Conservation (phyloP, 2,113 vertebrate species). For the Notarius lentiginosus region DNA sequence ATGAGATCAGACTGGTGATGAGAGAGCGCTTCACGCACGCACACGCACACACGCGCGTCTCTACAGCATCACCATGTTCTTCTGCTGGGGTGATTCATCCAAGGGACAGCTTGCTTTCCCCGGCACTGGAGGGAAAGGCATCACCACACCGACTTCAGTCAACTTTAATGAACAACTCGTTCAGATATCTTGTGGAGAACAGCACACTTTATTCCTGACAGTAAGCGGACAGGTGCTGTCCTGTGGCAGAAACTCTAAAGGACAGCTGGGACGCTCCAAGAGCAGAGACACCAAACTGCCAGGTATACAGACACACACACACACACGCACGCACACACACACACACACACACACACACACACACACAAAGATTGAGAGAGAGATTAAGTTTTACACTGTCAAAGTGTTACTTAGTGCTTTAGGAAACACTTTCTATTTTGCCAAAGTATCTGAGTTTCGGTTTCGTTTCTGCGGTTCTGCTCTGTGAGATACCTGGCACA, state of each 20-base stretch:
- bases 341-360: too few species aligned
- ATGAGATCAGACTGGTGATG: background rate
- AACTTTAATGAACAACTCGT: slow-evolving; percentile 34
- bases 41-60: background rate
- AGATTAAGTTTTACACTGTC: background rate
- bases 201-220: slow-evolving; percentile 64
- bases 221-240: slow-evolving; percentile 58
- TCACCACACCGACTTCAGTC: background rate
- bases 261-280: slow-evolving; percentile 64
- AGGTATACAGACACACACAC: too few species aligned
- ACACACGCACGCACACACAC: too few species aligned
- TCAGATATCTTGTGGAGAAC: slow-evolving; percentile 61
- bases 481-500: background rate
- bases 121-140: slow-evolving; percentile 43
- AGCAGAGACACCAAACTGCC: slow-evolving; percentile 13
- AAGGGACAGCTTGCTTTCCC: slow-evolving; percentile 57
- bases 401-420: too few species aligned
- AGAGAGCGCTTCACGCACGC: background rate
- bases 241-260: slow-evolving; percentile 62
- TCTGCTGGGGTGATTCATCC: slow-evolving; percentile 65
- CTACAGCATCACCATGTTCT: slow-evolving; percentile 38
- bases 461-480: slow-evolving; percentile 61
- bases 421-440: background rate
- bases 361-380: too few species aligned
- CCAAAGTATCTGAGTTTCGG: slow-evolving; percentile 45